Base-by-base conservation (phyloP, 2,888 invertebrate species). In the Drosophila diplacantha region DNA sequence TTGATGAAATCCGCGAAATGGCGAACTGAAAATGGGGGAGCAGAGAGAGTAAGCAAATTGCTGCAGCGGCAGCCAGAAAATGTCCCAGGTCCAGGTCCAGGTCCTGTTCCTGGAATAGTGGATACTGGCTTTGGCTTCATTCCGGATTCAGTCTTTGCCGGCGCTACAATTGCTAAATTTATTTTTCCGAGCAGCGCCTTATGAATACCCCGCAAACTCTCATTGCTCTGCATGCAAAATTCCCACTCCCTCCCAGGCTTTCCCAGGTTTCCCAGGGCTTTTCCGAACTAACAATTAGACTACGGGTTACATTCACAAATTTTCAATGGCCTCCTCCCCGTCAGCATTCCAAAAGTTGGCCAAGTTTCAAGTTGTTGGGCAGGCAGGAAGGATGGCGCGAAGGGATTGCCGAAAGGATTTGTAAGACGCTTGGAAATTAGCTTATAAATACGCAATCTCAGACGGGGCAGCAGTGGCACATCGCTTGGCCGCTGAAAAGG, bases 391-490 rank as follows among this genome's bases (percentile, higher is more conserved):
- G 44, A 44, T 31, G 44, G 14, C 31, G 41, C 6, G 47, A 50
- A 29, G 29, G 29, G 20, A 43, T 7, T 37, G 54, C 24, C 26
- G 43, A 16, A 61, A 47, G 47, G 60, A 57, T 71, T 64, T 61
- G 63, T 63, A 74, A 74, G 72, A 54, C 43, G 70, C 72, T 65
- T 61, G 56, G 44, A 69, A 72, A 80, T 82, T 82, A 69, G 72
- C 80, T 78, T 78, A 82, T 82, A 78, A 78, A 78, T 81, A 76
- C 82, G 74, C 76, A 78, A 77, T 78, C 73, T 66, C 51, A 54
- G 61, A 31, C 37, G 39, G 64, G 44, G 29, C 44, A 46, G 47
- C 63, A 63, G 52, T 32, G 32, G 34, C 35, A 50, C 29, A 52
- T 43, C 43, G 39, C 39, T 64, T 61, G 52, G 62, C 14, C 24